phyloP scores from a whole-genome alignment of 2,888 invertebrate genomes.

The Perizoma flavofasciatum region DNA sequence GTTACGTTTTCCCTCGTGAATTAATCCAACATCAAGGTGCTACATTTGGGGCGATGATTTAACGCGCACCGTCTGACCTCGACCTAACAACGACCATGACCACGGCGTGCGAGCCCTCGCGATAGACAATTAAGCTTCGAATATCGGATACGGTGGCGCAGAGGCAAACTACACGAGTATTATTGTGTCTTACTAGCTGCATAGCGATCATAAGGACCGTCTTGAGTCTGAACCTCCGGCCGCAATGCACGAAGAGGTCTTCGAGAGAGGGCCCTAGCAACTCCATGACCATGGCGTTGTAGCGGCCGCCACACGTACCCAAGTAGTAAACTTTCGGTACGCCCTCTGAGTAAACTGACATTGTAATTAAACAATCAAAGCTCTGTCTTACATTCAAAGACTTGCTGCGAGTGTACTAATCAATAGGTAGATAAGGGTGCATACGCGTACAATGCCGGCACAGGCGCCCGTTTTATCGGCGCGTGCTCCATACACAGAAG shows the following conservation, averaged over 20 bases:
- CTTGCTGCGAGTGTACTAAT: conserved; percentile 1
- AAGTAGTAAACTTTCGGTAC: conserved; percentile 99
- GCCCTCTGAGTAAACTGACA: conserved; percentile 89
- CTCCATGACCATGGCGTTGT: conserved; percentile 99
- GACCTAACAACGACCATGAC: conserved; percentile 68
- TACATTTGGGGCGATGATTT: conserved; percentile 34
- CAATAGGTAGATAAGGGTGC: conserved; percentile 15
- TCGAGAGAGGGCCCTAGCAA: conserved; percentile 99
- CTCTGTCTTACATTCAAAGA: conserved; percentile 3
- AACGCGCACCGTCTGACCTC: conserved; percentile 42
- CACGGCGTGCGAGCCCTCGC: conserved; percentile 67
- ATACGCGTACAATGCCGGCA: conserved; percentile 10
- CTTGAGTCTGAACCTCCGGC: conserved; percentile 98
- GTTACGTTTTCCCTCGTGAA: conserved; percentile 33
- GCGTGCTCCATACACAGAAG: conserved; percentile 12
- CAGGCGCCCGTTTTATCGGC: neutral
- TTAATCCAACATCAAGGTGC: conserved; percentile 30
- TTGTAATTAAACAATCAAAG: conserved; percentile 23
- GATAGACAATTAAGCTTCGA: conserved; percentile 49
- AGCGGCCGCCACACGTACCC: conserved; percentile 98
- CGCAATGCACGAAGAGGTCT: conserved; percentile 99
- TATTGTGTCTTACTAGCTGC: conserved; percentile 91
- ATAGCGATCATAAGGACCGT: conserved; percentile 99
- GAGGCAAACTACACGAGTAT: conserved; percentile 49
- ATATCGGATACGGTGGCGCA: conserved; percentile 76